Percentiles rank a stretch among this genome's conserved stretches.
Conservation (phyloP, 2,797 vertebrate species). For the Mycteria americana region DNA sequence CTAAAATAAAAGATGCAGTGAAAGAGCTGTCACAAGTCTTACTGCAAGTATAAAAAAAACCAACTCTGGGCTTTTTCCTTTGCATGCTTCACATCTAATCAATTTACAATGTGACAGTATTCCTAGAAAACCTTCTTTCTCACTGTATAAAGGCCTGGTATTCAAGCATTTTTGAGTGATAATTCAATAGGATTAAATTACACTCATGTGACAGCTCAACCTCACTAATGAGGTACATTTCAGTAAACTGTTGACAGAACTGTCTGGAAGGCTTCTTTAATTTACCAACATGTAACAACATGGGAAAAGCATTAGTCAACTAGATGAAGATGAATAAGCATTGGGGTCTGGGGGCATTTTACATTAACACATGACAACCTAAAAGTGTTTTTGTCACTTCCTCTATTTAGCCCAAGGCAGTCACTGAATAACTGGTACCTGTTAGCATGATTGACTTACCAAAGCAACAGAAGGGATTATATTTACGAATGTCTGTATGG, state of each 20-base stretch:
- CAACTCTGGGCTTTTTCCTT: background rate
- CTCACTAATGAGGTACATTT: conserved; percentile 83
- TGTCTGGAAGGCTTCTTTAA: conserved; percentile 82
- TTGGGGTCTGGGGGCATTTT: conserved; percentile 77
- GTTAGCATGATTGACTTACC: conserved; percentile 78
- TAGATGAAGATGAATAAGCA: conserved; percentile 85
- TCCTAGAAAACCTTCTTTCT: conserved; percentile 47
- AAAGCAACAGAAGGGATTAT: conserved; percentile 71
- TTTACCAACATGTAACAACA: conserved; percentile 83
- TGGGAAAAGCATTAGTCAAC: conserved; percentile 79
- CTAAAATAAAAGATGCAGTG: background rate
- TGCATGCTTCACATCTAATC: conserved; percentile 52
- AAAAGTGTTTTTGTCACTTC: conserved; percentile 83
- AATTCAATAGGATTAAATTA: conserved; percentile 84
- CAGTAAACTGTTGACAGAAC: conserved; percentile 85
- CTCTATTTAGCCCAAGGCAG: conserved; percentile 82
- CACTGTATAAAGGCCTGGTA: conserved; percentile 27
- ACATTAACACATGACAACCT: conserved; percentile 84
- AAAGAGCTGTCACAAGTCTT: conserved; percentile 11
- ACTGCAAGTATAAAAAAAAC: background rate
- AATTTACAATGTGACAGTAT: conserved; percentile 53
- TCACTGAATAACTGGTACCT: conserved; percentile 78
- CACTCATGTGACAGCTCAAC: conserved; percentile 75
- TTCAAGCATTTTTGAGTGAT: conserved; percentile 79
- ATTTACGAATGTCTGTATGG: conserved; percentile 30